Evolutionary conservation across 2,888 invertebrate species (phyloP), one percentile per base, ranked within the genome.

Genomic region (Lycaena phlaeas): DNA sequence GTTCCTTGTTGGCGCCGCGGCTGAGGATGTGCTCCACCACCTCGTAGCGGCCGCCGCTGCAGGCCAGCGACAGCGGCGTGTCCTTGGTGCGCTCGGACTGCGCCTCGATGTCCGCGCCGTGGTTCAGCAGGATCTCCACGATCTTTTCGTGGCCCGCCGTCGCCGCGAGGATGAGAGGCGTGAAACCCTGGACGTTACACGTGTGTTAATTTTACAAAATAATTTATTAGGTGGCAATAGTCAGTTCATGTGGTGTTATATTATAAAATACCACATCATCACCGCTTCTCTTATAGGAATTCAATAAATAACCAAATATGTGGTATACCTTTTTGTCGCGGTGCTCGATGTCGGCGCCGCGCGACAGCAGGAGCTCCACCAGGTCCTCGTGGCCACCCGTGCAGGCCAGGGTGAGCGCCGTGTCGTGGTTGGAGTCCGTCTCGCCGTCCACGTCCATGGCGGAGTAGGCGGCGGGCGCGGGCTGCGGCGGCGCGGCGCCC

Each of bases 81-180:
- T 98, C 99, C 86, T 99, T 99, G 51, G 98, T 99, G 60, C 98
- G 89, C 76, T 99, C 99, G 0, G 97, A 97, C 84, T 98, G 98
- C 25, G 98, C 98, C 73, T 99, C 99, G 56, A 99, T 92, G 67
- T 98, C 96, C n/a, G 98, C 98, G 50, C 93, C 93, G 74, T 95
- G 91, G 73, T 95, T 96, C 41, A 99, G 82, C 4, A 99, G 88
- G 56, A 96, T 93, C 60, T 98, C 97, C 6, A 98, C 98, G 14
- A 96, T 91, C 63, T 86, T 82, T 64, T 82, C 82, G 66, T 82
- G 82, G 12, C 98, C 98, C 12, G 97, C 98, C 9, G 98, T 98
- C 15, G 98, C 97, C 31, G 98, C 97, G 53, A 98, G 87, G 61
- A 98, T 98, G 28, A 99, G 86, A 0, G 99, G 98, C 0, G 98